These are phyloP conservation scores for Macrophya alboannulata DNA, from an alignment of 2,888 invertebrate genomes.

Conservation along the genomic window DNA sequence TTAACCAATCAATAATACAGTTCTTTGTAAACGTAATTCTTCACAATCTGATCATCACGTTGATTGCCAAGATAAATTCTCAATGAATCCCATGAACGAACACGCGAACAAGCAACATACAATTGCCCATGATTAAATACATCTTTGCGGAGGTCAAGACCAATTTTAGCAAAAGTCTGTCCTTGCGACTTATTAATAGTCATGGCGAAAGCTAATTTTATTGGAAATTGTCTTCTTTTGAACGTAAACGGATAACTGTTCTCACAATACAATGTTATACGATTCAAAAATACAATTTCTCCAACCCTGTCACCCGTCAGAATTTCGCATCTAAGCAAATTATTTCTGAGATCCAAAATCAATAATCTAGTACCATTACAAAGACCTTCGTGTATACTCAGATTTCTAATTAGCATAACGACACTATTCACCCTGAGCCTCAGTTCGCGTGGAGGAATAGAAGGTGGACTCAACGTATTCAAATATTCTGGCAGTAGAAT, in stretches of 20 bases:
- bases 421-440: conserved; percentile 48
- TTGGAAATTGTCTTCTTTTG: too few relatives aligned
- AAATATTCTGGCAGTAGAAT: conserved; percentile 60
- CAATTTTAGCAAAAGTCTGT: too few relatives aligned
- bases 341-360: conserved; percentile 43
- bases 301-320: conserved; percentile 55
- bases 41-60: too few relatives aligned
- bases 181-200: too few relatives aligned
- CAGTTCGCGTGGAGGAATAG: conserved; percentile 60
- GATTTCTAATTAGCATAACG: conserved; percentile 57
- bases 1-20: too few relatives aligned
- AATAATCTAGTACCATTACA: conserved; percentile 56
- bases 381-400: conserved; percentile 54
- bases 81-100: too few relatives aligned
- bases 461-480: conserved; percentile 57
- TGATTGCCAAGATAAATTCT: too few relatives aligned
- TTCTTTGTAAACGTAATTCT: too few relatives aligned
- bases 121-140: too few relatives aligned
- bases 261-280: conserved; percentile 57
- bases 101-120: too few relatives aligned
- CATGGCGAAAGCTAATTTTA: too few relatives aligned
- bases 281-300: conserved; percentile 57
- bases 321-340: conserved; percentile 57
- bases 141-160: too few relatives aligned
- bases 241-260: conserved; percentile 64